Evolutionary conservation across 2,888 invertebrate genomes (phyloP).

Genomic region (Belgica antarctica): DNA sequence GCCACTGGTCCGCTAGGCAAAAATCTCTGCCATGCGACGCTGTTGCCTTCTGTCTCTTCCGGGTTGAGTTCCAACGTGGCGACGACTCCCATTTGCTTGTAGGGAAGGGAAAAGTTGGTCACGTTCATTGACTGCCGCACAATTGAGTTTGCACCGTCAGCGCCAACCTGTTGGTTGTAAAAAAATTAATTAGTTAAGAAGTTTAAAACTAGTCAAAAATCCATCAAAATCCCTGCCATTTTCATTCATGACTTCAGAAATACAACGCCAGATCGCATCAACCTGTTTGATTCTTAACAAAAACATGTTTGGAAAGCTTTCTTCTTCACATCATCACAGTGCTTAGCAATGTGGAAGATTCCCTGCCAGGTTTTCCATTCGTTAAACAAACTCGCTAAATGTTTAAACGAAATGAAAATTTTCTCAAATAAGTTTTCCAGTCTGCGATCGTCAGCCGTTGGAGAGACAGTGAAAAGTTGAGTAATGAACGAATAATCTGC

Average conservation of each 20-base stretch:
- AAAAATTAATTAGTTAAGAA: slow-evolving; percentile 13
- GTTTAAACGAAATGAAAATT: slow-evolving; percentile 2
- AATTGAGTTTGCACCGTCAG: slow-evolving; percentile 88
- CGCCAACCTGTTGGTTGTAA: slow-evolving; percentile 77
- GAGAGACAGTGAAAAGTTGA: neutral
- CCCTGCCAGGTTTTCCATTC: too few species aligned
- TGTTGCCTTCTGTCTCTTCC: slow-evolving; percentile 74
- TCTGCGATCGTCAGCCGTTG: neutral
- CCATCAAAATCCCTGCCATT: neutral
- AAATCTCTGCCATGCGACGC: slow-evolving; percentile 95
- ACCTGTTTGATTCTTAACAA: slow-evolving; percentile 12
- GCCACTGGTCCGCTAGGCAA: slow-evolving; percentile 90
- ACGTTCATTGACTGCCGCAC: slow-evolving; percentile 80
- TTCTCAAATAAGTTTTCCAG: slow-evolving; percentile 7
- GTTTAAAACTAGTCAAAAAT: neutral
- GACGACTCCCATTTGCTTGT: slow-evolving; percentile 88
- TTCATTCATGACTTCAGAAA: neutral
- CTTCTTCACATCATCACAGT: neutral
- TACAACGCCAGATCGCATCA: neutral
- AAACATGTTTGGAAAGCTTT: neutral
- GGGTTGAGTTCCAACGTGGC: slow-evolving; percentile 82
- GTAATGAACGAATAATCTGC: neutral
- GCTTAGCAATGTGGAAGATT: too few species aligned
- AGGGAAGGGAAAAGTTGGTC: slow-evolving; percentile 77
- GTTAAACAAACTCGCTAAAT: too few species aligned